Evolutionary conservation across 1,140 invertebrate species (phyloP).

Genomic region (Calycopis cecrops): DNA sequence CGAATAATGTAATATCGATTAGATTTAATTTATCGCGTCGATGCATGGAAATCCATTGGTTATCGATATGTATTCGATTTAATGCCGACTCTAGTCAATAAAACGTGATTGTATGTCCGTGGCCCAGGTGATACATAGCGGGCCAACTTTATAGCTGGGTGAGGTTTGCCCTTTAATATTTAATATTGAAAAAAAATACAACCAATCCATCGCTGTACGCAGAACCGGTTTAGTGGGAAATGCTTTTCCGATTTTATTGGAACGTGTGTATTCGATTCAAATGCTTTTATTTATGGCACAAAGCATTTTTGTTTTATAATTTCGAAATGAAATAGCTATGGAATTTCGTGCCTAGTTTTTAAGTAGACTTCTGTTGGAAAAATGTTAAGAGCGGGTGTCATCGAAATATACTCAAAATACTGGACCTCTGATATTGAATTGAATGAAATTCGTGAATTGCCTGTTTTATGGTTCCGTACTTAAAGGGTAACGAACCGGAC

Average conservation of each 20-base stretch:
- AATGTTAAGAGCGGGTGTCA: too few relatives aligned
- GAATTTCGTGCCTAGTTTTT: too few relatives aligned
- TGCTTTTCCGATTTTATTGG: not conserved
- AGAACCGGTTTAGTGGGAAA: constrained; percentile 9
- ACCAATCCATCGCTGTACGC: constrained; percentile 44
- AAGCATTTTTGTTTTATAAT: constrained; percentile 3
- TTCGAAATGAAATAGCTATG: not conserved
- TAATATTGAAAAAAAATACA: constrained; percentile 65
- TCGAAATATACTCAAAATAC: too few relatives aligned
- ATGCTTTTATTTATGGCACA: not conserved
- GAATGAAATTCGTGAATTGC: too few relatives aligned
- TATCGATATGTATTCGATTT: constrained; percentile 27
- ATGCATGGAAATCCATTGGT: constrained; percentile 17
- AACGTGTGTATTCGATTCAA: not conserved
- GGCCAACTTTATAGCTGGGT: constrained; percentile 54
- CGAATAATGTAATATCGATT: too few relatives aligned
- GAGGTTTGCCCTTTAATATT: constrained; percentile 68
- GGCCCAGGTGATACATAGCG: constrained; percentile 57
- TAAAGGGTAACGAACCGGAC: too few relatives aligned
- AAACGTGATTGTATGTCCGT: constrained; percentile 58
- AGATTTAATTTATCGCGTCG: too few relatives aligned
- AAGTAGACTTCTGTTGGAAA: too few relatives aligned
- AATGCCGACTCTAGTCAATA: constrained; percentile 47
- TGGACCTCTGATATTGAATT: too few relatives aligned
- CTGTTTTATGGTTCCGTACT: too few relatives aligned